These are phyloP conservation scores for Gambusia yucatana DNA, from an alignment of 2,797 vertebrate genomes.

Conservation along the genomic window DNA sequence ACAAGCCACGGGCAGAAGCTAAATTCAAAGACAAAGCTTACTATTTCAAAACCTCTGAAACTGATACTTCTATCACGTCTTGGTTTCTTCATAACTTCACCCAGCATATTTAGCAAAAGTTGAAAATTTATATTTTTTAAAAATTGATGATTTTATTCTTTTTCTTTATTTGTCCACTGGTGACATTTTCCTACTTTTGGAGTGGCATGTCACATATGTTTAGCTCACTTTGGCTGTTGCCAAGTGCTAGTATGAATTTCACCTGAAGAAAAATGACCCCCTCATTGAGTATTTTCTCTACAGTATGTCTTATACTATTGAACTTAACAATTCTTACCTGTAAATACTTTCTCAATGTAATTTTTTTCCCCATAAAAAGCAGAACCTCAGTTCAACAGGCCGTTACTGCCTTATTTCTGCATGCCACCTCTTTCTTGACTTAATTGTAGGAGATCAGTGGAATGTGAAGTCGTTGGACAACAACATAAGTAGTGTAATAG, in stretches of 20 bases:
- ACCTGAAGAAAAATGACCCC: background rate
- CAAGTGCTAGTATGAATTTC: background rate
- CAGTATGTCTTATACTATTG: slow-evolving; percentile 35
- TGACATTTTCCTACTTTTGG: too few relatives aligned
- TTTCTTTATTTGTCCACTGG: too few relatives aligned
- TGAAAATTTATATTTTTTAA: too few relatives aligned
- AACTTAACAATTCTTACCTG: slow-evolving; percentile 32
- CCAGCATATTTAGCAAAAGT: too few relatives aligned
- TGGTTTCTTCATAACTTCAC: too few relatives aligned
- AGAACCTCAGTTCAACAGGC: slow-evolving; percentile 40
- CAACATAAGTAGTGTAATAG: slow-evolving; percentile 40
- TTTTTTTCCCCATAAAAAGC: slow-evolving; percentile 36
- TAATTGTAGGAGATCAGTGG: slow-evolving; percentile 51
- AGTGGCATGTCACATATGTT: background rate
- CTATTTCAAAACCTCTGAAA: too few relatives aligned
- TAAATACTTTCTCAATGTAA: slow-evolving; percentile 23
- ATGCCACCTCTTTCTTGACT: slow-evolving; percentile 51
- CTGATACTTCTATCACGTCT: too few relatives aligned
- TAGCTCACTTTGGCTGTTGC: background rate
- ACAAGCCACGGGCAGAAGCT: background rate
- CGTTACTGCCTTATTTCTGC: slow-evolving; percentile 63
- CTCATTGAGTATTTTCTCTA: background rate
- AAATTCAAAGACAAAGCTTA: background rate
- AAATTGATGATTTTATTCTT: too few relatives aligned
- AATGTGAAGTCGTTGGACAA: slow-evolving; percentile 19